phyloP scores from a whole-genome alignment of 2,888 invertebrate genomes.

The Harpagoxenus sublaevis region DNA sequence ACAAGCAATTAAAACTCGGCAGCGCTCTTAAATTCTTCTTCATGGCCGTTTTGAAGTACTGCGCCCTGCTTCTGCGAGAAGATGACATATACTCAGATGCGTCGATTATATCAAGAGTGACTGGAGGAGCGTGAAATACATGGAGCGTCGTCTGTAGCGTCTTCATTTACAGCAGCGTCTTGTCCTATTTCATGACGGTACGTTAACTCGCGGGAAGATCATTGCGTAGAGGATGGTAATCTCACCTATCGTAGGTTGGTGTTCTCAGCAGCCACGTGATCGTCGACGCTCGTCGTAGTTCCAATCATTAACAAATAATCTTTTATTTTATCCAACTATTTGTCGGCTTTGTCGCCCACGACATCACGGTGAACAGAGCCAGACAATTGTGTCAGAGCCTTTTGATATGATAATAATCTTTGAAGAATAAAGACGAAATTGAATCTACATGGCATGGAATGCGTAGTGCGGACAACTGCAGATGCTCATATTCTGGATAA shows the following conservation, averaged over 20 bases:
- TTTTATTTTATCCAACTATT: too few species aligned
- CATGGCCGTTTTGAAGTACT: slow-evolving; percentile 77
- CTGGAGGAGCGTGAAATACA: slow-evolving; percentile 70
- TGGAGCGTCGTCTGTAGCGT: slow-evolving; percentile 65
- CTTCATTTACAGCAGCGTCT: slow-evolving; percentile 75
- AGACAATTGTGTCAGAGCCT: too few species aligned
- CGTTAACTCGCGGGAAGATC: slow-evolving; percentile 61
- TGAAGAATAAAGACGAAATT: too few species aligned
- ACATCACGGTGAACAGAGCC: too few species aligned
- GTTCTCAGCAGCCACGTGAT: too few species aligned
- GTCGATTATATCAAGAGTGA: slow-evolving; percentile 72
- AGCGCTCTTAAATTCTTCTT: slow-evolving; percentile 75
- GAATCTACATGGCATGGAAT: too few species aligned
- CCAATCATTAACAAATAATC: too few species aligned
- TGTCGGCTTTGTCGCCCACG: too few species aligned
- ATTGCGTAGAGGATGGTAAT: slow-evolving; percentile 66
- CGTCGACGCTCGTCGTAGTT: too few species aligned
- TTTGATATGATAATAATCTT: too few species aligned
- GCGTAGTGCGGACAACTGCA: slow-evolving; percentile 76
- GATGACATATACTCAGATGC: slow-evolving; percentile 53
- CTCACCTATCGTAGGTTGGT: slow-evolving; percentile 48
- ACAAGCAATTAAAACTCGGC: slow-evolving; percentile 69
- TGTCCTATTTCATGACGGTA: slow-evolving; percentile 75
- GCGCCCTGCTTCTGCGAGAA: slow-evolving; percentile 62
- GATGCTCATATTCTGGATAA: slow-evolving; percentile 73